Percentiles rank a stretch among this genome's conserved stretches.
These are phyloP conservation scores for Ranitomeya variabilis DNA, from an alignment of 2,113 vertebrate genomes.

Conservation along the genomic window DNA sequence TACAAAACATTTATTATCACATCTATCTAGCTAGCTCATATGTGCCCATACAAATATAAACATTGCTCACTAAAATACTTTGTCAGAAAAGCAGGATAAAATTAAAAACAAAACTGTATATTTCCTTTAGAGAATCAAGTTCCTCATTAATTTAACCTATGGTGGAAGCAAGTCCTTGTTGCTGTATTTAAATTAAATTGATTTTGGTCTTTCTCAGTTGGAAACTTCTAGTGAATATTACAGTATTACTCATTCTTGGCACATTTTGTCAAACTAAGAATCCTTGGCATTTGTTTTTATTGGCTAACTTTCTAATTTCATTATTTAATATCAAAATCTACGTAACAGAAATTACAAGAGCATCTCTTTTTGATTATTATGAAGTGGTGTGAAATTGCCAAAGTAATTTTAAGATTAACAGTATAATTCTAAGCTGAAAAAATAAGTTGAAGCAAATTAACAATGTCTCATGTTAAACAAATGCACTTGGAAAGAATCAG, in stretches of 20 bases:
- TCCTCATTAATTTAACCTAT: not conserved
- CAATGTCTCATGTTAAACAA: not conserved
- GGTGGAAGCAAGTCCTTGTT: not conserved
- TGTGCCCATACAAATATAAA: too few relatives aligned
- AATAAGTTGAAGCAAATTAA: not conserved
- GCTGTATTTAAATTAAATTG: not conserved
- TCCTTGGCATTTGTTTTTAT: constrained; percentile 31
- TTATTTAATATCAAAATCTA: constrained; percentile 26
- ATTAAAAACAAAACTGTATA: not conserved
- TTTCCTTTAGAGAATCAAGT: not conserved
- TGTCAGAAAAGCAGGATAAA: not conserved
- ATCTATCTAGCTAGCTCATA: too few relatives aligned
- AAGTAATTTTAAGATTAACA: not conserved
- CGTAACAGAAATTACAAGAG: not conserved
- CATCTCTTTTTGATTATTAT: constrained; percentile 2
- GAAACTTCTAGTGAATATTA: constrained; percentile 23
- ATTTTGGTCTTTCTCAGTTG: not conserved
- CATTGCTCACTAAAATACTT: too few relatives aligned
- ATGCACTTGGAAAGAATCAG: not conserved
- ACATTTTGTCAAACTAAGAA: constrained; percentile 17
- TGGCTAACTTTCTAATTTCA: constrained; percentile 23
- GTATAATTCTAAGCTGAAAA: not conserved
- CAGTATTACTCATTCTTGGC: constrained; percentile 41
- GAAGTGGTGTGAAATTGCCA: not conserved
- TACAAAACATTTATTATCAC: too few relatives aligned